Conservation (phyloP, 92 coral and sea anemone genomes). For the Zoanthus sociatus region DNA sequence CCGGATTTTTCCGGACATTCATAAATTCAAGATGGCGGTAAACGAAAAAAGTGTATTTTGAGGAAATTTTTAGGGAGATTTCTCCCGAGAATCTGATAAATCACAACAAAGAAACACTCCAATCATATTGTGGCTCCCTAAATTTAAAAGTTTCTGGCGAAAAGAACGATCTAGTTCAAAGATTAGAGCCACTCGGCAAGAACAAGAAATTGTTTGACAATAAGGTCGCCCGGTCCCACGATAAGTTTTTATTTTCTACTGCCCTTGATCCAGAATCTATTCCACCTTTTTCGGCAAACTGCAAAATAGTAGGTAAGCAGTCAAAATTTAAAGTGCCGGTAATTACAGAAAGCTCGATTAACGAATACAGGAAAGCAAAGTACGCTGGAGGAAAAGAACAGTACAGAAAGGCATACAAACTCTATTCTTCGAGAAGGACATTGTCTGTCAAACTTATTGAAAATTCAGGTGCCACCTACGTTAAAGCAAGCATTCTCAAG, state of each 20-base stretch:
- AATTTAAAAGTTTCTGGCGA: background rate
- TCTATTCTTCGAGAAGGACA: slow-evolving; percentile 53
- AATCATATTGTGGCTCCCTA: background rate
- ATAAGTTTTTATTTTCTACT: background rate
- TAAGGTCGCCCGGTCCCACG: background rate
- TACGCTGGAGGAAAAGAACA: slow-evolving; percentile 59
- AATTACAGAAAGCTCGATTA: slow-evolving; percentile 46
- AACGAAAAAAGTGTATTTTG: background rate
- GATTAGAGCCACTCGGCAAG: background rate
- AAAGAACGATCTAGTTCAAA: background rate
- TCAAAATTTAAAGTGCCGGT: slow-evolving; percentile 29
- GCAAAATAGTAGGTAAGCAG: background rate
- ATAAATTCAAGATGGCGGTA: background rate
- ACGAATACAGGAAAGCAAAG: slow-evolving; percentile 56
- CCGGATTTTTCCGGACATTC: background rate
- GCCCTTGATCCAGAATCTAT: background rate
- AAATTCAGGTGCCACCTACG: slow-evolving; percentile 30
- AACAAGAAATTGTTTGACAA: background rate
- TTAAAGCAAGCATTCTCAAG: slow-evolving; percentile 54
- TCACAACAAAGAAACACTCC: background rate
- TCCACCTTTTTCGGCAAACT: slow-evolving; percentile 10
- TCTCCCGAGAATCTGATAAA: background rate
- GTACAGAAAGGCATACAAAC: slow-evolving; percentile 53
- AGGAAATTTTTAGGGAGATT: background rate
- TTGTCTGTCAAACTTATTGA: slow-evolving; percentile 48